These are phyloP conservation scores for Brachionichthys hirsutus DNA, from an alignment of 2,113 vertebrate genomes.

Conservation along the genomic window DNA sequence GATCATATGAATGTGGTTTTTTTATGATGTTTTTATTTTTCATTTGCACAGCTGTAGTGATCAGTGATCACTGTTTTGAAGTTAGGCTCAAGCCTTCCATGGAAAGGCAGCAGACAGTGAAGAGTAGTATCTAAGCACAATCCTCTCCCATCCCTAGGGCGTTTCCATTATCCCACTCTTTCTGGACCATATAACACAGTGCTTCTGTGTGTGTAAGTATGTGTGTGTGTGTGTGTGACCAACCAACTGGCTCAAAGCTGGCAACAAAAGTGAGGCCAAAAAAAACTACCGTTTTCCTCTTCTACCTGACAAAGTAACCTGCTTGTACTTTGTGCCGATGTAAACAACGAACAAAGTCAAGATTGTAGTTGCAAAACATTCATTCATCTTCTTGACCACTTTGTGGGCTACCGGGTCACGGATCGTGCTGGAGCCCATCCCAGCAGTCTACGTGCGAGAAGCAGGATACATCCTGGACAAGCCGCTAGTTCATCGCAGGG, in stretches of 20 bases:
- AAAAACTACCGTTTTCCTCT: too few species aligned
- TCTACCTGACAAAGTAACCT: too few species aligned
- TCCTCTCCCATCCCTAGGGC: constrained; percentile 64
- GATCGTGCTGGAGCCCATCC: too few species aligned
- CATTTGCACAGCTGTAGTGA: constrained; percentile 40
- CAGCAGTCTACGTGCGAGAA: too few species aligned
- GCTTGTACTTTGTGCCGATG: too few species aligned
- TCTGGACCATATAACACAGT: constrained; percentile 72
- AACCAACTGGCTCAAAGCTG: constrained; percentile 6
- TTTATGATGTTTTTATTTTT: constrained; percentile 1
- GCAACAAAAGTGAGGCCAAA: too few species aligned
- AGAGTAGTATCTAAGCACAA: constrained; percentile 67
- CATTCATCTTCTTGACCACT: too few species aligned
- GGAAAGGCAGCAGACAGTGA: constrained; percentile 60
- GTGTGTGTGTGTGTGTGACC: constrained; percentile 4
- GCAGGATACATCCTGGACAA: too few species aligned
- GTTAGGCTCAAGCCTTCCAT: constrained; percentile 49
- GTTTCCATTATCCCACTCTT: constrained; percentile 70
- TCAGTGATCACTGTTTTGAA: constrained; percentile 46
- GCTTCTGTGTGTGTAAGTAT: constrained; percentile 27
- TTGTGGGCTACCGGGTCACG: too few species aligned
- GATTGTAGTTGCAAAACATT: too few species aligned
- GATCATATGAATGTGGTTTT: constrained; percentile 24
- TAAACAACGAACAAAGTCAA: too few species aligned
- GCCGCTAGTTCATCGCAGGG: too few species aligned